A percentile compares a stretch with the other conserved stretches of the same genome.
phyloP scores from a whole-genome alignment of 2,797 vertebrate species.

The Ara ararauna region DNA sequence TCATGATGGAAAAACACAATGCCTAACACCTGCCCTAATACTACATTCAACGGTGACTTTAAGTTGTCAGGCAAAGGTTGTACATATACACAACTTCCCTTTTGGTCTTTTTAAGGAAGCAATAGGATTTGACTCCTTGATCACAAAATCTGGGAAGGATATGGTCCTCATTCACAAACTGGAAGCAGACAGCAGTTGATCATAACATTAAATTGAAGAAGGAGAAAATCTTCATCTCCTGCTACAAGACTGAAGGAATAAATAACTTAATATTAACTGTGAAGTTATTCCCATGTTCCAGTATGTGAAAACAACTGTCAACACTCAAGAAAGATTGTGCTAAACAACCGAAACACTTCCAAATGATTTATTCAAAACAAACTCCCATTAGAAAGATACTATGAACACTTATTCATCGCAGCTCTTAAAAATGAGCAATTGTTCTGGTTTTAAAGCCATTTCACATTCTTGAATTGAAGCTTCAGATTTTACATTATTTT shows the following conservation, averaged over 20 bases:
- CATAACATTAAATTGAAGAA: not conserved
- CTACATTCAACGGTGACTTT: not conserved
- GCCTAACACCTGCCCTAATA: not conserved
- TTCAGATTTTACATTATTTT: not conserved
- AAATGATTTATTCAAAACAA: not conserved
- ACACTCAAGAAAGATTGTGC: not conserved
- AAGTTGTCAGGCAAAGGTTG: not conserved
- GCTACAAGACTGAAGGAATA: not conserved
- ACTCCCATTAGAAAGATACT: not conserved
- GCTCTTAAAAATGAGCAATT: not conserved
- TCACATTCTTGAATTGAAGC: not conserved
- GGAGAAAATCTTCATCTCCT: not conserved
- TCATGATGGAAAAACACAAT: not conserved
- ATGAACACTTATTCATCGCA: not conserved
- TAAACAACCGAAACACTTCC: not conserved
- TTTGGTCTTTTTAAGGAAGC: not conserved
- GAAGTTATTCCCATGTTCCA: not conserved
- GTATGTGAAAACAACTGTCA: conserved; percentile 3
- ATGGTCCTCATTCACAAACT: not conserved
- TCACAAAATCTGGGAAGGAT: not conserved
- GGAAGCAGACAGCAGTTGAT: not conserved
- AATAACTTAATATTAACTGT: not conserved
- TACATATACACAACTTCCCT: not conserved
- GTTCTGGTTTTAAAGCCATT: not conserved
- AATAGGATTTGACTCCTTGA: not conserved